Percentiles rank a stretch among this genome's conserved stretches.
phyloP scores from a whole-genome alignment of 2,113 vertebrate species.

The Donacobius atricapilla region DNA sequence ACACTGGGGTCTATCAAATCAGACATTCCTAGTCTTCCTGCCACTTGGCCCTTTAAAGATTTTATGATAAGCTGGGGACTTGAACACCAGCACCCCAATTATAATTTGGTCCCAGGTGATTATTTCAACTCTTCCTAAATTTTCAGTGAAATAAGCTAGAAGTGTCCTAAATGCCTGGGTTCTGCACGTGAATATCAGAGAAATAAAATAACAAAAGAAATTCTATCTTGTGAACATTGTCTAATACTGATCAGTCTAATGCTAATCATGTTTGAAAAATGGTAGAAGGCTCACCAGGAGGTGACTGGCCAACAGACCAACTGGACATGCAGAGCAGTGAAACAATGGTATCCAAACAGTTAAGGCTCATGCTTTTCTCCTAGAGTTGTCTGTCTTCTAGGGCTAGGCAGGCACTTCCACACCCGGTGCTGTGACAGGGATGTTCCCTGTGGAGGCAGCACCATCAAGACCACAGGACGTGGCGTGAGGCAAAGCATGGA shows the following conservation, averaged over 20 bases:
- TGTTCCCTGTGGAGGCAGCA: not conserved
- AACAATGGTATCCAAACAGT: not conserved
- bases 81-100: not conserved
- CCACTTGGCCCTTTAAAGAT: not conserved
- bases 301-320: not conserved
- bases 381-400: not conserved
- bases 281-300: not conserved
- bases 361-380: not conserved
- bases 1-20: not conserved
- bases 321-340: not conserved
- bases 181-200: not conserved
- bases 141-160: not conserved
- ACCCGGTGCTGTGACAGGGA: not conserved
- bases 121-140: not conserved
- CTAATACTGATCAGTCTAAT: not conserved
- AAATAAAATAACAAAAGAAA: not conserved
- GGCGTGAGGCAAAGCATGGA: fast-evolving
- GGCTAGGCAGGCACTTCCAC: fast-evolving
- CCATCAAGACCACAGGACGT: not conserved
- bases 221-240: not conserved
- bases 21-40: not conserved
- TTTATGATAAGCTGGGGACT: not conserved
- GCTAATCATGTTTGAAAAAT: not conserved
- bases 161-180: not conserved
- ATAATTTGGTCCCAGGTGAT: not conserved